These are phyloP conservation scores for Clepsis dumicolana DNA, from an alignment of 2,888 invertebrate species.

Conservation along the genomic window DNA sequence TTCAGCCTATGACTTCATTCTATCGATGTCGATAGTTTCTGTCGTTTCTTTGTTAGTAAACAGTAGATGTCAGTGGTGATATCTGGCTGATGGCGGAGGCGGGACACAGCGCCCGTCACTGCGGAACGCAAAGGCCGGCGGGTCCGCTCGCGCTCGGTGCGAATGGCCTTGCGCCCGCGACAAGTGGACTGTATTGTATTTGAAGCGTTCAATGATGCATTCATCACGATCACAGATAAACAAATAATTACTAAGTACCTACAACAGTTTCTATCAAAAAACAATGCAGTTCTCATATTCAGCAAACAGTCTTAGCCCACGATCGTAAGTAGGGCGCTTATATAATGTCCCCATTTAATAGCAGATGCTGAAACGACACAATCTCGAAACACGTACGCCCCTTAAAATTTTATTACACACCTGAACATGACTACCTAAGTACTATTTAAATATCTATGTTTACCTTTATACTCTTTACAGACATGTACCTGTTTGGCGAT, in stretches of 20 bases:
- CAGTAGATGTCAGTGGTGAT: constrained; percentile 46
- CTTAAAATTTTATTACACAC: constrained; percentile 29
- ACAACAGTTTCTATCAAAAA: constrained; percentile 12
- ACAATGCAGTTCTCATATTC: constrained; percentile 32
- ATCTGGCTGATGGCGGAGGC: constrained; percentile 34
- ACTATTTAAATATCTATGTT: constrained; percentile 33
- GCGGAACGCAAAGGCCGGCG: constrained; percentile 64
- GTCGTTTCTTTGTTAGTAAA: constrained; percentile 55
- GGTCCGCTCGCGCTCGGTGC: constrained; percentile 55
- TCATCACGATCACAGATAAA: constrained; percentile 39
- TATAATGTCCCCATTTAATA: constrained; percentile 27
- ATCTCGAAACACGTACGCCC: constrained; percentile 27
- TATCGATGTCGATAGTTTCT: constrained; percentile 16
- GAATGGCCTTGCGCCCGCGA: constrained; percentile 69
- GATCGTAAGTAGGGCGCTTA: constrained; percentile 22
- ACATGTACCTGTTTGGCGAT: constrained; percentile 90
- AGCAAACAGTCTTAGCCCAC: constrained; percentile 21
- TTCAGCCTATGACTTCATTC: constrained; percentile 11
- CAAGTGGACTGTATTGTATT: constrained; percentile 67
- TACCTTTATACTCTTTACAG: constrained; percentile 78
- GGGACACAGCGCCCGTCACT: constrained; percentile 71
- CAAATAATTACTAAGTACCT: constrained; percentile 18
- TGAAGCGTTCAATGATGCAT: constrained; percentile 37
- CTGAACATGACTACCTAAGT: constrained; percentile 18
- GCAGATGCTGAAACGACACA: constrained; percentile 25